Conservation (phyloP, 2,113 vertebrate genomes). For the Phaetusa simplex region DNA sequence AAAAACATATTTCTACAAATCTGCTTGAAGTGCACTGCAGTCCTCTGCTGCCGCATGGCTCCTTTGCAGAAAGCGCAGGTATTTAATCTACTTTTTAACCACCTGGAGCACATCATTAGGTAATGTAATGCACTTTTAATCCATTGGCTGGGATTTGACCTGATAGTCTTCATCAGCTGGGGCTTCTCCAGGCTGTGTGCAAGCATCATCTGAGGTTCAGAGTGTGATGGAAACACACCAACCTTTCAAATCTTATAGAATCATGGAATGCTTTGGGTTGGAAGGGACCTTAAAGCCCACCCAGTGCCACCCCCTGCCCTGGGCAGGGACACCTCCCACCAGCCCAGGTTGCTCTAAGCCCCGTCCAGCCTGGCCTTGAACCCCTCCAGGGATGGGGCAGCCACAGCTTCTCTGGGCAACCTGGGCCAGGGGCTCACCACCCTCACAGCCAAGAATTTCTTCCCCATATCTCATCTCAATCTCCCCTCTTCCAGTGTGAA, state of each 20-base stretch:
- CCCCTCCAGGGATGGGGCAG: too few species aligned
- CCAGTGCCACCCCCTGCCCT: too few species aligned
- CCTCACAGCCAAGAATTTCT: too few species aligned
- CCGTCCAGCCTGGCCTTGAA: too few species aligned
- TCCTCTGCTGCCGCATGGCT: constrained; percentile 97
- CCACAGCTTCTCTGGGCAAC: too few species aligned
- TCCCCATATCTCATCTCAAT: too few species aligned
- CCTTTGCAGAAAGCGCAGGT: constrained; percentile 98
- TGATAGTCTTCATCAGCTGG: neutral
- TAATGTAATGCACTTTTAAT: neutral
- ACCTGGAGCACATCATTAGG: rapidly evolving
- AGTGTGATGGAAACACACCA: neutral
- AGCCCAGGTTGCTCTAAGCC: too few species aligned
- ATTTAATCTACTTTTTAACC: neutral
- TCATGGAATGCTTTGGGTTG: too few species aligned
- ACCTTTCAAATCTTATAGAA: neutral
- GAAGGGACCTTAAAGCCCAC: too few species aligned
- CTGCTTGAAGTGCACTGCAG: constrained; percentile 91
- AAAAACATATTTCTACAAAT: constrained; percentile 95
- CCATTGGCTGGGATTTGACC: neutral
- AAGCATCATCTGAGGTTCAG: neutral
- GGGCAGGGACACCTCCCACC: too few species aligned
- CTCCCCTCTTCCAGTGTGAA: too few species aligned
- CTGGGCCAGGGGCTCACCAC: too few species aligned
- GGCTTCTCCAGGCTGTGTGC: neutral